Evolutionary conservation across 2,113 vertebrate species (phyloP).

Genomic region (Delphinus delphis): DNA sequence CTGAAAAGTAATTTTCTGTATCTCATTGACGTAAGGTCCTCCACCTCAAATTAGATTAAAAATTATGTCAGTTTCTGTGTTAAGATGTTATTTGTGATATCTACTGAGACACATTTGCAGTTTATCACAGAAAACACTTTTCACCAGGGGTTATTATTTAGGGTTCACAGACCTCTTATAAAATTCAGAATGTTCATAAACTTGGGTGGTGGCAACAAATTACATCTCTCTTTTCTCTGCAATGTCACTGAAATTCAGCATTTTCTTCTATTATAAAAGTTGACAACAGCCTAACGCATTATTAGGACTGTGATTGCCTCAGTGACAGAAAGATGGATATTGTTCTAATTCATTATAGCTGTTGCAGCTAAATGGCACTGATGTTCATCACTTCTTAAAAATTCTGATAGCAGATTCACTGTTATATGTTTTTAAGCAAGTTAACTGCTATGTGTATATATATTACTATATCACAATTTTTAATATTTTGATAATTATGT

Average conservation of each 20-base stretch:
- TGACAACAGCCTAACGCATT: not conserved
- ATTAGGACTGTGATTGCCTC: not conserved
- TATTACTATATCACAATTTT: not conserved
- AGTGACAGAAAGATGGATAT: not conserved
- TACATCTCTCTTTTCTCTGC: not conserved
- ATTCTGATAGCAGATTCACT: not conserved
- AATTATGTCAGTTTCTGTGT: not conserved
- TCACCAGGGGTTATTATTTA: not conserved
- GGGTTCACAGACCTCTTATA: not conserved
- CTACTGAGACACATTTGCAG: not conserved
- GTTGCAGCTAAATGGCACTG: not conserved
- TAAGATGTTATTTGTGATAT: not conserved
- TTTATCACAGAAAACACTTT: not conserved
- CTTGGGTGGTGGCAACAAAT: not conserved
- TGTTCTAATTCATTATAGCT: not conserved
- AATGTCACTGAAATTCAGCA: not conserved
- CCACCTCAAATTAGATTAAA: not conserved
- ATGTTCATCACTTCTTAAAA: not conserved
- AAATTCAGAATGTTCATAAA: not conserved
- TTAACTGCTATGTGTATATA: not conserved
- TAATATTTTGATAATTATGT: not conserved
- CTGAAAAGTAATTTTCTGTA: not conserved
- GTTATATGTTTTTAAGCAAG: not conserved
- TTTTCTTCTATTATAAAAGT: not conserved
- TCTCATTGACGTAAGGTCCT: not conserved